Evolutionary conservation across 2,113 vertebrate species (phyloP).

Genomic region (Ctenomys sociabilis): DNA sequence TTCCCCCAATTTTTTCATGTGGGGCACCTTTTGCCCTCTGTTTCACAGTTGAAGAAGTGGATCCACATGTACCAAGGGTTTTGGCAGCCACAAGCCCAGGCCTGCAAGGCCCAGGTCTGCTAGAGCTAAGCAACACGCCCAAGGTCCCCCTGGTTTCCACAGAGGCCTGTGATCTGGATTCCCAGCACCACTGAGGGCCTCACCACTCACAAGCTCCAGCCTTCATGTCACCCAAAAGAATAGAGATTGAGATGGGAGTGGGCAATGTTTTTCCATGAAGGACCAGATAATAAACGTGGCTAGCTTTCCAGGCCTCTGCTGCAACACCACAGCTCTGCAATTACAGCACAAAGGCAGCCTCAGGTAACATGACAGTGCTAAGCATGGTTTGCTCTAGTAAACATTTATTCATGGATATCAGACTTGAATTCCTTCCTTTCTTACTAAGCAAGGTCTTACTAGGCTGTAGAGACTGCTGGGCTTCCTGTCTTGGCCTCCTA

Average conservation of each 20-base stretch:
- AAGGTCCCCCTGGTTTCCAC: neutral
- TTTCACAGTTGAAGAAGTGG: neutral
- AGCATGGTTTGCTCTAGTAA: neutral
- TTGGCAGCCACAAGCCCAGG: neutral
- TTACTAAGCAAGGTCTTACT: neutral
- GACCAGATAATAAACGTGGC: neutral
- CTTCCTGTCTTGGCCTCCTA: neutral
- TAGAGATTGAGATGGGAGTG: neutral
- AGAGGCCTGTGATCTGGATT: neutral
- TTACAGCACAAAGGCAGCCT: neutral
- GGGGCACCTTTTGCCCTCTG: neutral
- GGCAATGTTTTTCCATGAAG: neutral
- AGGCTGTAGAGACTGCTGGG: neutral
- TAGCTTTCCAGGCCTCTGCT: neutral
- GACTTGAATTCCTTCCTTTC: neutral
- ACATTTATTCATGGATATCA: neutral
- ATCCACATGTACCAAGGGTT: neutral
- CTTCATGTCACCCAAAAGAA: slow-evolving; percentile 1
- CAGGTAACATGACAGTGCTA: neutral
- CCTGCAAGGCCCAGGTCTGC: neutral
- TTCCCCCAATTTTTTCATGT: neutral
- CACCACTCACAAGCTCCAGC: neutral
- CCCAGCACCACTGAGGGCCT: neutral
- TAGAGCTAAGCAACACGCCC: neutral
- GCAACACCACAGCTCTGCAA: neutral